Conservation (phyloP, 2,113 vertebrate genomes). For the Donacobius atricapilla region DNA sequence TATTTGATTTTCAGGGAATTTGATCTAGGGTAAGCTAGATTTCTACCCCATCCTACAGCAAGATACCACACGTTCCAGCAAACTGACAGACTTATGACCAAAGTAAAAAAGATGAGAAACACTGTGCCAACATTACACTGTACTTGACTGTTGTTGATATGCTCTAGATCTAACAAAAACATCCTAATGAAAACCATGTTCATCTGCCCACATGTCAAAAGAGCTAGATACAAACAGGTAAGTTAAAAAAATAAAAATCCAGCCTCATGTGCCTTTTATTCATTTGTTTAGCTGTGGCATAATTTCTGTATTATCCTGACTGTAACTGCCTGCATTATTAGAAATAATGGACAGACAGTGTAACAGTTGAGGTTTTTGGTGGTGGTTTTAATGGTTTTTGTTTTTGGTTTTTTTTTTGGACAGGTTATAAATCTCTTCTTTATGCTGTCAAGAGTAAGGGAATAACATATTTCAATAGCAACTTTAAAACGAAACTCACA, state of each 20-base stretch:
- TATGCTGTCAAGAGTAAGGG: conserved; percentile 66
- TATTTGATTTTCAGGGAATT: conserved; percentile 6
- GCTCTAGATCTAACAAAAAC: conserved; percentile 45
- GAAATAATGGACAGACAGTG: conserved; percentile 8
- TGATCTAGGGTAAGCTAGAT: neutral
- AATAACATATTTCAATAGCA: conserved; percentile 75
- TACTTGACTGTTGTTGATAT: neutral
- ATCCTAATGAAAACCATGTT: neutral
- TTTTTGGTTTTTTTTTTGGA: neutral
- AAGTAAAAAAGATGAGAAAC: conserved; percentile 30
- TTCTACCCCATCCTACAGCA: neutral
- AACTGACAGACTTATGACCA: conserved; percentile 31
- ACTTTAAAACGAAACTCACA: conserved; percentile 80
- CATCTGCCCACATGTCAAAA: conserved; percentile 16
- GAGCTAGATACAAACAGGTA: neutral
- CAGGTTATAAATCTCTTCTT: conserved; percentile 69
- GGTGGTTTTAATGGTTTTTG: neutral
- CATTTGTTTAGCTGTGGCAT: conserved; percentile 17
- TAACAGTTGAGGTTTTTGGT: neutral
- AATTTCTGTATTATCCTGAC: conserved; percentile 50
- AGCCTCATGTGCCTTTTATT: conserved; percentile 31
- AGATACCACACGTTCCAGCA: neutral
- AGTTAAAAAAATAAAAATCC: conserved; percentile 37
- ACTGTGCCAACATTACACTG: neutral
- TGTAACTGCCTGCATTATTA: conserved; percentile 37